Percentiles rank a stretch among this genome's conserved stretches.
Evolutionary conservation across 2,888 invertebrate genomes (phyloP).

Genomic region (Entomobrya multifasciata): DNA sequence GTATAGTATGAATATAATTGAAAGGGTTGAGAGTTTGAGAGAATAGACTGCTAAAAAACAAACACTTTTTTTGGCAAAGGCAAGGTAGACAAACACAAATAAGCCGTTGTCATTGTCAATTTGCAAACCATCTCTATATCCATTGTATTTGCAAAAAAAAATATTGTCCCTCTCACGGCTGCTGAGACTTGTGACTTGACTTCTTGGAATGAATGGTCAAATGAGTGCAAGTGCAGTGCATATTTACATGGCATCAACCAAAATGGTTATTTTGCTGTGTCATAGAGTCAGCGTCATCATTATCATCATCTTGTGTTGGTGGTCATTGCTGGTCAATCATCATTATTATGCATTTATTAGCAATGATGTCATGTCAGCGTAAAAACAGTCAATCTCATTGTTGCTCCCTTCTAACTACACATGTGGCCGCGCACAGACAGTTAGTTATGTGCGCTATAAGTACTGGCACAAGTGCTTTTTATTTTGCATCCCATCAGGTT

Average conservation of each 20-base stretch:
- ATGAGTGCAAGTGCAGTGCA: constrained; percentile 3
- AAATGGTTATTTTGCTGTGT: constrained; percentile 42
- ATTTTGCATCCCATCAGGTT: not conserved
- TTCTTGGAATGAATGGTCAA: not conserved
- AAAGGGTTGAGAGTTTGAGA: not conserved
- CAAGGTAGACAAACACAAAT: constrained; percentile 9
- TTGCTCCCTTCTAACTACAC: not conserved
- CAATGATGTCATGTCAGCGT: constrained; percentile 50
- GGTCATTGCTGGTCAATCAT: constrained; percentile 63
- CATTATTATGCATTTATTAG: constrained; percentile 47
- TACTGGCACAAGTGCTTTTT: not conserved
- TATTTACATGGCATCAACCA: no score
- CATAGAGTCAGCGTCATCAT: constrained; percentile 15
- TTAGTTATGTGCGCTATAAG: constrained; percentile 13
- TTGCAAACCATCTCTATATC: constrained; percentile 11
- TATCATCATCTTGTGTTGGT: constrained; percentile 49
- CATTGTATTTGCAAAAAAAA: constrained; percentile 15
- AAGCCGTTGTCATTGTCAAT: constrained; percentile 45
- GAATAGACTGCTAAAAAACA: not conserved
- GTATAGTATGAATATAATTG: not conserved
- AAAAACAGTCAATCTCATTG: constrained; percentile 41
- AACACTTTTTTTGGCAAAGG: constrained; percentile 21
- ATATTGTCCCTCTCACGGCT: not conserved
- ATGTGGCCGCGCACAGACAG: no score
- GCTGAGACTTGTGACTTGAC: not conserved